Base-by-base conservation (phyloP, 2,888 invertebrate genomes). In the Brachyopa scutellaris region DNA sequence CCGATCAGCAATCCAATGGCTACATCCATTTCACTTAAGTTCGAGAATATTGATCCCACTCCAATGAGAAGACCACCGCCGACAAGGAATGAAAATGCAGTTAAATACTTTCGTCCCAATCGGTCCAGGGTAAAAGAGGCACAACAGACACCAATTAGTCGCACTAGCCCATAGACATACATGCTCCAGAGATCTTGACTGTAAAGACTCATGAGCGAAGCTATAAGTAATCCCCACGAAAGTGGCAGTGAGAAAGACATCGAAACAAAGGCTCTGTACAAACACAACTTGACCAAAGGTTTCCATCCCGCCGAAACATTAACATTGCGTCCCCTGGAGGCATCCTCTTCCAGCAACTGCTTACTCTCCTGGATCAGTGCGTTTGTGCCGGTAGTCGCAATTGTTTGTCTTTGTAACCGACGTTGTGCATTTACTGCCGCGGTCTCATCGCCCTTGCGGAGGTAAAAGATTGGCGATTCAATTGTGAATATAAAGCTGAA, bases 401-500 rank as follows among this genome's bases (percentile, higher is more conserved):
- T 69, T 1, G 45, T 15, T 0, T 89, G 89, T 1, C 74, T 74
- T 33, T 89, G 89, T 2, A 89, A 73, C 3, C 85, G 85, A 0
- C 87, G 86, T 31, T 88, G 73, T 0, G 84, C 49, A 1, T 89
- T 86, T 0, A 88, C 72, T 1, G 90, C 89, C 15, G 77, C 62
- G 5, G 84, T 26, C 26, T 90, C 89, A 1, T 89, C 73, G 6
- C 85, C 84, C 13, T 85, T 86, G 7, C 84, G 78, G 64, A 90
- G 80, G 76, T 84, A 64, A 8, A 84, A 85, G 1, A 88, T 82
- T 13, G 89, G 89, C 2, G 89, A 88, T 47, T 89, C 89, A 21
- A 87, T 85, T 26, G 72, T 59, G 2, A 85, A n/a, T 0, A 86
- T 9, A 0, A 45, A 66, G n/a, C 84, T 84, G 3, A 85, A 1